These are phyloP conservation scores for Alviniconcha marisindica DNA, from an alignment of 1,140 invertebrate species.

Conservation along the genomic window DNA sequence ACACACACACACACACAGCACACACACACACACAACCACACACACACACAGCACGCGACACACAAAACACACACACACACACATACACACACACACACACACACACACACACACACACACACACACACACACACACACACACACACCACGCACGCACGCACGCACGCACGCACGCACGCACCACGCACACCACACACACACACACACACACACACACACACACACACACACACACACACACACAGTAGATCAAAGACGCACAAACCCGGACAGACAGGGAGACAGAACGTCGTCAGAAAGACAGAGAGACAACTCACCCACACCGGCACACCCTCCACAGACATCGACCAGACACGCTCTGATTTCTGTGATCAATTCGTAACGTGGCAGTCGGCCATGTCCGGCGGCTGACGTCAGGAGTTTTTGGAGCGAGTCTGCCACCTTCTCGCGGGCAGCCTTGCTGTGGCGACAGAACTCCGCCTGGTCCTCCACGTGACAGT, in stretches of 20 bases:
- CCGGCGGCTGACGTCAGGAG: slow-evolving; percentile 47
- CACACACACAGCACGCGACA: too few species aligned
- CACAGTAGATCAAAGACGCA: slow-evolving; percentile 2
- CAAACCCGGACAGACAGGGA: not conserved
- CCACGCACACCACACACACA: too few species aligned
- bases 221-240: too few species aligned
- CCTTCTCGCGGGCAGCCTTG: not conserved
- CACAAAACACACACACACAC: too few species aligned
- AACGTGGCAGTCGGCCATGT: not conserved
- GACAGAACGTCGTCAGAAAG: not conserved
- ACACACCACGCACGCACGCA: too few species aligned
- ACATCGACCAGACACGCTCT: slow-evolving; percentile 43
- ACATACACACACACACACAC: too few species aligned
- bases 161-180: too few species aligned
- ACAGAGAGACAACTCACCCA: slow-evolving; percentile 25
- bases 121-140: too few species aligned
- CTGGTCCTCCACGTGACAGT: slow-evolving; percentile 18
- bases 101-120: too few species aligned
- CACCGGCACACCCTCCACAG: slow-evolving; percentile 49
- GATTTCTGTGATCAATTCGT: slow-evolving; percentile 41
- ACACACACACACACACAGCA: too few species aligned
- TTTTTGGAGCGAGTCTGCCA: slow-evolving; percentile 27
- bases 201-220: too few species aligned
- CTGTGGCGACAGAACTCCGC: slow-evolving; percentile 23
- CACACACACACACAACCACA: too few species aligned